These are phyloP conservation scores for Cyclopterus lumpus DNA, from an alignment of 2,797 vertebrate genomes.

Conservation along the genomic window DNA sequence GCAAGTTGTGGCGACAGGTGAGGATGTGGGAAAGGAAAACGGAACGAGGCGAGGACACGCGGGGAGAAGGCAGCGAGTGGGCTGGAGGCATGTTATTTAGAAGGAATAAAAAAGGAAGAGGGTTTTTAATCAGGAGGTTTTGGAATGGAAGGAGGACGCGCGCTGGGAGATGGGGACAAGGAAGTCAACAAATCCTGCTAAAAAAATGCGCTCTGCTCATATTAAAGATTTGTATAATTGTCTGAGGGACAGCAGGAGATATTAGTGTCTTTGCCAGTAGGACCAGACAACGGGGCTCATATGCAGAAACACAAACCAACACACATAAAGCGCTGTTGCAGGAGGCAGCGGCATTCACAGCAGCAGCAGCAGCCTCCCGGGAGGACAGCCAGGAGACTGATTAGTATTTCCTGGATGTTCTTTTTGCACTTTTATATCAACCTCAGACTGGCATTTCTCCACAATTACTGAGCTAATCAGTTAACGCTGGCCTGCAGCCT, in stretches of 20 bases:
- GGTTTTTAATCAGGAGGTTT: constrained; percentile 58
- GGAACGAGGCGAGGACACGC: constrained; percentile 59
- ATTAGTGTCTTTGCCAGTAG: constrained; percentile 43
- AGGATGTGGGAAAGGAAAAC: constrained; percentile 51
- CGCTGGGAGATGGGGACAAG: constrained; percentile 20
- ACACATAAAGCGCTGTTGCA: constrained; percentile 31
- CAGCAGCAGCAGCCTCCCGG: constrained; percentile 41
- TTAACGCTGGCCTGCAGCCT: constrained; percentile 53
- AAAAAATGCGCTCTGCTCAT: constrained; percentile 36
- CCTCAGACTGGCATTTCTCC: constrained; percentile 65
- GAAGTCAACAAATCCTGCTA: constrained; percentile 17
- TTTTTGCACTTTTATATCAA: constrained; percentile 65
- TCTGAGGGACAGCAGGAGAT: constrained; percentile 19
- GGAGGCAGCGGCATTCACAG: constrained; percentile 46
- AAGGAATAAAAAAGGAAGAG: constrained; percentile 33
- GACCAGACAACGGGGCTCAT: constrained; percentile 19
- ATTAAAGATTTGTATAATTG: constrained; percentile 41
- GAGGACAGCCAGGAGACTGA: constrained; percentile 64
- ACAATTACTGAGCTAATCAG: constrained; percentile 71
- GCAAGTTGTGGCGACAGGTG: constrained; percentile 68
- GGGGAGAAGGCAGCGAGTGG: constrained; percentile 22
- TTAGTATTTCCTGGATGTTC: constrained; percentile 74
- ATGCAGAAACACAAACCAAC: constrained; percentile 6
- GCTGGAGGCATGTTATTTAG: constrained; percentile 53
- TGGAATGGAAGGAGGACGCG: constrained; percentile 32